A percentile compares a stretch with the other conserved stretches of the same genome.
These are phyloP conservation scores for Toxotes jaculatrix DNA, from an alignment of 2,113 vertebrate species.

Conservation along the genomic window DNA sequence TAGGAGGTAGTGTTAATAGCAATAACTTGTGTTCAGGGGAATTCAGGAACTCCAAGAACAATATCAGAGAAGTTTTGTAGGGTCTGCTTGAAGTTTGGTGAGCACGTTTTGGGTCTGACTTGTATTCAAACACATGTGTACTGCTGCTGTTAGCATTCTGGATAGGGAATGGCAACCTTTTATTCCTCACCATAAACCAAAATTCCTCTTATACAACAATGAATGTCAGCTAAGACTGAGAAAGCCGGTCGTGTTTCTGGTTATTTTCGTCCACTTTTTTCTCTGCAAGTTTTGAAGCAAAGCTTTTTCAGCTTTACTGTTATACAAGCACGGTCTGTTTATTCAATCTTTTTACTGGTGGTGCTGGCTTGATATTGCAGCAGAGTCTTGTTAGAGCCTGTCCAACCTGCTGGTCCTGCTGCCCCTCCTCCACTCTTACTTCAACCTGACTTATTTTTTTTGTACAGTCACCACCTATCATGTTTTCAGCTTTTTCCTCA, in stretches of 20 bases:
- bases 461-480: neutral
- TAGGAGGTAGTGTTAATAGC: neutral
- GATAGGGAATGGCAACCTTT: no score
- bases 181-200: no score
- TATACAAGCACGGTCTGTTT: neutral
- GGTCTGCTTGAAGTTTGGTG: neutral
- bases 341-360: neutral
- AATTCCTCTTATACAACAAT: neutral
- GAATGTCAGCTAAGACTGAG: neutral
- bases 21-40: neutral
- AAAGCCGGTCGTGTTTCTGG: neutral
- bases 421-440: constrained; percentile 34
- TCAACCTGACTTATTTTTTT: neutral
- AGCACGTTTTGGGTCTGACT: neutral
- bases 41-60: neutral
- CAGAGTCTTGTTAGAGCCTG: constrained; percentile 53
- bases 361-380: constrained; percentile 22
- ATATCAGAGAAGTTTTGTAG: neutral
- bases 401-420: constrained; percentile 67
- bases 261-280: neutral
- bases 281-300: neutral
- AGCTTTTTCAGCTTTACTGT: neutral
- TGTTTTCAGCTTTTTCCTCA: constrained; percentile 11
- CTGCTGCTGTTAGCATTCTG: neutral
- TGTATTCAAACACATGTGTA: neutral